Conservation (phyloP, 2,888 invertebrate genomes). For the Pammene aurita region DNA sequence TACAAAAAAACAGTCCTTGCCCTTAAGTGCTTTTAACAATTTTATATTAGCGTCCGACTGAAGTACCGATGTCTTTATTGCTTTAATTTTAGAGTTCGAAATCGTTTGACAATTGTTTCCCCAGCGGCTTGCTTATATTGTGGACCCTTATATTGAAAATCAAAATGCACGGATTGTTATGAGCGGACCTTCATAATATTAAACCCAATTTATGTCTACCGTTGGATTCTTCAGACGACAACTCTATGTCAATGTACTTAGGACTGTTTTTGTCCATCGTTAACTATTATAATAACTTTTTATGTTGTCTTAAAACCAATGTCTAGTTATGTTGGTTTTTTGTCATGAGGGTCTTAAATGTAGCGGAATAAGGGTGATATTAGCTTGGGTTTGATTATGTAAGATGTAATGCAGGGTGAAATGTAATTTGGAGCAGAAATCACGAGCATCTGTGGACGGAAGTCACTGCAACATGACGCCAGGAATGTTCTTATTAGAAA, state of each 20-base stretch:
- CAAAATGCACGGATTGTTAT: constrained; percentile 48
- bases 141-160: constrained; percentile 48
- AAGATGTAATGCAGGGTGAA: background rate
- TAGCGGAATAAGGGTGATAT: constrained; percentile 16
- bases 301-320: background rate
- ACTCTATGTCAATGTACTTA: background rate
- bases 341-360: background rate
- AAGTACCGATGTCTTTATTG: background rate
- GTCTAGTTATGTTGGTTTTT: background rate
- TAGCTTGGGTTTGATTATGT: background rate
- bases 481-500: constrained; percentile 32
- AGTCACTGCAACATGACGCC: constrained; percentile 49
- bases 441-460: constrained; percentile 55
- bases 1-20: background rate
- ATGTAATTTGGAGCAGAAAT: constrained; percentile 47
- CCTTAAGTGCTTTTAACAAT: background rate
- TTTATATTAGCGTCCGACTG: background rate
- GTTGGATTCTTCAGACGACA: background rate
- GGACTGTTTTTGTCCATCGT: background rate
- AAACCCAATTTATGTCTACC: constrained; percentile 14
- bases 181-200: constrained; percentile 38
- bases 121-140: constrained; percentile 18
- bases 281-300: background rate
- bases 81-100: background rate
- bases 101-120: constrained; percentile 14